Conservation (phyloP, 2,113 vertebrate species). For the Ctenomys sociabilis region DNA sequence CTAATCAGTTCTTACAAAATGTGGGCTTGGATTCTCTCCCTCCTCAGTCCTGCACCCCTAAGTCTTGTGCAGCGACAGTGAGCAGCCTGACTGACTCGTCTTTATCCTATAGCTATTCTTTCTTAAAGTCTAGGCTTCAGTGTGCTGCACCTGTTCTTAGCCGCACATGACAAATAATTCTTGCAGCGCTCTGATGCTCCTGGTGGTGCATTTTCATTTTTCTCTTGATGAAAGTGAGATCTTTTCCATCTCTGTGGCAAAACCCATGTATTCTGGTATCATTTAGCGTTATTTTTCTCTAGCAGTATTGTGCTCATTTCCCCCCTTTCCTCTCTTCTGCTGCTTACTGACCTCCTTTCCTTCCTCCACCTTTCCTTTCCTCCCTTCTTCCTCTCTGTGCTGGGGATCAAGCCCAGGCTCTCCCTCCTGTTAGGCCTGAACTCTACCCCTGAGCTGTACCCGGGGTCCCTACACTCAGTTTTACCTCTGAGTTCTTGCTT, state of each 20-base stretch:
- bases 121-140: not conserved
- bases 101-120: not conserved
- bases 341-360: not conserved
- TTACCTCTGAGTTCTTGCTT: not conserved
- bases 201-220: not conserved
- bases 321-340: not conserved
- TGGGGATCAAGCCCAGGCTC: not conserved
- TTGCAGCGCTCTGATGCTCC: not conserved
- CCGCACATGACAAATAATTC: not conserved
- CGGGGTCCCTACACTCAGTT: not conserved
- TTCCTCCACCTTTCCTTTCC: not conserved
- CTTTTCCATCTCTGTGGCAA: not conserved
- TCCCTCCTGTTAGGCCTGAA: not conserved
- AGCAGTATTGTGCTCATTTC: not conserved
- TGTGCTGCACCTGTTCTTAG: not conserved
- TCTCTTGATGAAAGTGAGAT: not conserved
- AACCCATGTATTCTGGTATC: not conserved
- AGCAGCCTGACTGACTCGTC: not conserved
- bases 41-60: not conserved
- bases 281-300: not conserved
- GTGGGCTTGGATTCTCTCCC: not conserved
- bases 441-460: no score
- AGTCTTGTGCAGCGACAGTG: not conserved
- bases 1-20: constrained; percentile 11
- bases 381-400: not conserved